phyloP scores from a whole-genome alignment of 2,797 vertebrate species.

The Ctenopoma multispine region DNA sequence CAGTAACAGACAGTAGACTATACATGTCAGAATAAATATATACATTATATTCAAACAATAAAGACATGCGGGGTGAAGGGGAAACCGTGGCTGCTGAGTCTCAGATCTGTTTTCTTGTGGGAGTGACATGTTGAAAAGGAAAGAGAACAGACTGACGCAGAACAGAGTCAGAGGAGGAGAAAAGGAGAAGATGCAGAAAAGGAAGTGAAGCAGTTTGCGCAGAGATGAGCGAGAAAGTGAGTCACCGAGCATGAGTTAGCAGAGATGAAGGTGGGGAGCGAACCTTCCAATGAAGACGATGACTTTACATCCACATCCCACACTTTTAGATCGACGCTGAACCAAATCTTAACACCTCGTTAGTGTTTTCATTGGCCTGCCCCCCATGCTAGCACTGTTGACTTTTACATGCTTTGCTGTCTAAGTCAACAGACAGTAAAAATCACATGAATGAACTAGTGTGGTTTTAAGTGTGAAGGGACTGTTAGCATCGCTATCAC shows the following conservation, averaged over 20 bases:
- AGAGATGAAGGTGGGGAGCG: slow-evolving; percentile 1
- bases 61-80: slow-evolving; percentile 8
- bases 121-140: slow-evolving; percentile 23
- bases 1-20: slow-evolving; percentile 60
- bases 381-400: slow-evolving; percentile 1
- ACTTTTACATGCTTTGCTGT: slow-evolving; percentile 35
- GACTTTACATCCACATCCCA: too few species aligned
- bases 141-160: slow-evolving; percentile 39
- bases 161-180: slow-evolving; percentile 15
- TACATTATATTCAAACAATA: slow-evolving; percentile 51
- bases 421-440: slow-evolving; percentile 49
- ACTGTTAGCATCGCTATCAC: too few species aligned
- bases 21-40: slow-evolving; percentile 63
- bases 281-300: neutral
- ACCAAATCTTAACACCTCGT: slow-evolving; percentile 27
- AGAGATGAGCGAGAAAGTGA: slow-evolving; percentile 1
- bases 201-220: slow-evolving; percentile 29
- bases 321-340: slow-evolving; percentile 32
- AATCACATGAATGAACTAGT: slow-evolving; percentile 42
- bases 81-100: slow-evolving; percentile 10
- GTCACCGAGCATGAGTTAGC: neutral
- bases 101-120: slow-evolving; percentile 25
- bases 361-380: slow-evolving; percentile 57
- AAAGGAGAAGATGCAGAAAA: neutral
- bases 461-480: too few species aligned